Base-by-base conservation (phyloP, 2,888 invertebrate species). In the Noctua fimbriata region DNA sequence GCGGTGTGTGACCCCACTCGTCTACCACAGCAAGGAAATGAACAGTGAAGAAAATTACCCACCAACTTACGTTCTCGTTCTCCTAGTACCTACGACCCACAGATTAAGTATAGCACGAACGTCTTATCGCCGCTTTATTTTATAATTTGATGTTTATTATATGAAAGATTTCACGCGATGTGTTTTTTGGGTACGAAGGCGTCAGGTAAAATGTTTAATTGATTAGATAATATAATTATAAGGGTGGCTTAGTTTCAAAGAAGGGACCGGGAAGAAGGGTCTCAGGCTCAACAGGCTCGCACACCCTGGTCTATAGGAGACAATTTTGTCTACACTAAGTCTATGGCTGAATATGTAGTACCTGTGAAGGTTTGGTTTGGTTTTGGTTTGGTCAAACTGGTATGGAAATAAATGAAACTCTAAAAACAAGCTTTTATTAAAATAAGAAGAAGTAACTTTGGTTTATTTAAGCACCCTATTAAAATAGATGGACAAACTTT, bases 41-140 rank as follows among this genome's bases (percentile, higher is more conserved):
- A 93, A 91, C 90, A 91, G 91, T 92, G 93, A 92, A 87, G 90
- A 90, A 92, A 94, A 93, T 93, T 92, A 90, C 91, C 90, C 36
- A 80, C 82, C 89, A 91, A 71, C 90, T 91, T 89, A 91, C 88
- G 90, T 91, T 93, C 90, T 87, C 87, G 89, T 90, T 89, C 89
- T 88, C 84, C 81, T 82, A 16, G 88, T 91, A 87, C 84, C 75
- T 83, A 74, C 80, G 73, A 81, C 73, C 90, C 86, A 78, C 75
- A 79, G 84, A 87, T 89, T 92, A 91, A 91, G 88, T 91, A 92
- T 90, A 83, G 88, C 87, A 87, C 84, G 89, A 87, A 89, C 76
- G 60, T 78, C 86, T 91, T 89, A 89, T 89, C 87, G 89, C 82
- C 78, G 28, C 14, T 89, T 87, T 88, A 89, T 91, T 92, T 92